These are phyloP conservation scores for Athalia cordata DNA, from an alignment of 2,888 invertebrate species.

Conservation along the genomic window DNA sequence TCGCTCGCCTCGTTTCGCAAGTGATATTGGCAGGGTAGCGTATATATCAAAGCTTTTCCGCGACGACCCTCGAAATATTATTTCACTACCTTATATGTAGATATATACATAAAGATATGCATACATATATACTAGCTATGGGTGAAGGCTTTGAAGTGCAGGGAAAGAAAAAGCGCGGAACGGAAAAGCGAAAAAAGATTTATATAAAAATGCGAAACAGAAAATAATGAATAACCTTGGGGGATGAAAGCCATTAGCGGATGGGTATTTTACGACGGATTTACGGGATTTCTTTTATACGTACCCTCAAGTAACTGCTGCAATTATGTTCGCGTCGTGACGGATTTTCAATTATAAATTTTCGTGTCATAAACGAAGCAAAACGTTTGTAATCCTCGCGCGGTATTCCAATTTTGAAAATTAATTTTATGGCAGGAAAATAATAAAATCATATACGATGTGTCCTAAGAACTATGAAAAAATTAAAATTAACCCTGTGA, in stretches of 20 bases:
- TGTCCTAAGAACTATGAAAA: no score
- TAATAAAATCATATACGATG: no score
- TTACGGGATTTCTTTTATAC: not conserved
- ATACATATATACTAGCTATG: not conserved
- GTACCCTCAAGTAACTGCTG: not conserved
- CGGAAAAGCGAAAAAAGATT: not conserved
- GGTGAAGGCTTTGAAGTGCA: conserved; percentile 26
- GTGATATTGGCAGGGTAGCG: conserved; percentile 7
- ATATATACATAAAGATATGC: not conserved
- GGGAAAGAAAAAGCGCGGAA: not conserved
- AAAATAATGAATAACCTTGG: conserved; percentile 34
- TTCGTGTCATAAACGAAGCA: no score
- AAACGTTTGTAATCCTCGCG: no score
- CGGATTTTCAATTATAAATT: not conserved
- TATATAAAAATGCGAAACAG: conserved; percentile 9
- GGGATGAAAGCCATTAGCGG: conserved; percentile 28
- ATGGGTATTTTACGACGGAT: conserved; percentile 25
- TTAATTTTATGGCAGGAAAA: no score
- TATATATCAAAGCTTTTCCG: conserved; percentile 34
- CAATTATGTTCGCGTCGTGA: not conserved
- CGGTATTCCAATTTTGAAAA: no score
- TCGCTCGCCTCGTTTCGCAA: not conserved
- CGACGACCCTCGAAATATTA: conserved; percentile 29
- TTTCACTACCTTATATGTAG: conserved; percentile 18
- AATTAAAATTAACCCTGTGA: no score